phyloP scores from a whole-genome alignment of 2,797 vertebrate species.

The Okamejei kenojei region DNA sequence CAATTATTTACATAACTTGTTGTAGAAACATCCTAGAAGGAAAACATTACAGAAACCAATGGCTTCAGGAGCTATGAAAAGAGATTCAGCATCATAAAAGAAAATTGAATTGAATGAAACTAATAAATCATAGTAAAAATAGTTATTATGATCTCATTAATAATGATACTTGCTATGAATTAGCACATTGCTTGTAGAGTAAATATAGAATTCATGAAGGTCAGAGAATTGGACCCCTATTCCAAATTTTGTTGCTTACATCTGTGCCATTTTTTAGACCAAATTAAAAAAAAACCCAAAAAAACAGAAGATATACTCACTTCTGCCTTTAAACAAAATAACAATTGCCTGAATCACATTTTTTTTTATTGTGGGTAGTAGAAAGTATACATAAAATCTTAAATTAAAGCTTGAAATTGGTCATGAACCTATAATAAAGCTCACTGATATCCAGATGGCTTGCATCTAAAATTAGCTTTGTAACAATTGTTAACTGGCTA shows the following conservation, averaged over 20 bases:
- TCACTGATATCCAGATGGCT: not conserved
- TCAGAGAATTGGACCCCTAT: not conserved
- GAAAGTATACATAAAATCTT: not conserved
- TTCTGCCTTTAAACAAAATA: not conserved
- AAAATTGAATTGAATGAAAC: constrained; percentile 22
- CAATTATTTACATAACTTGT: constrained; percentile 34
- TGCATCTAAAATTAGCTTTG: not conserved
- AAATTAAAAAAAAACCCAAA: not conserved
- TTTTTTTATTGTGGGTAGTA: not conserved
- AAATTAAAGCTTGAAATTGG: not conserved
- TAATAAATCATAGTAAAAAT: not conserved
- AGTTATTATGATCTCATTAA: constrained; percentile 1
- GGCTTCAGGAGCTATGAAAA: not conserved
- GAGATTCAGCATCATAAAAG: not conserved
- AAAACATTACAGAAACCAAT: constrained; percentile 33
- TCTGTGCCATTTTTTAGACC: not conserved
- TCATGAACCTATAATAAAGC: not conserved
- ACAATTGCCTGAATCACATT: not conserved
- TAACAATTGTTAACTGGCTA: not conserved
- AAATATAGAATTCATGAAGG: not conserved
- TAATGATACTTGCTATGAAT: constrained; percentile 5
- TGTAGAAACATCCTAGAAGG: not conserved
- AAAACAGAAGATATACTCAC: not conserved
- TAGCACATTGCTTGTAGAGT: not conserved
- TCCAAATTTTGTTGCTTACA: not conserved